phyloP scores from a whole-genome alignment of 2,797 vertebrate genomes.

The Syndactyla subalaris region DNA sequence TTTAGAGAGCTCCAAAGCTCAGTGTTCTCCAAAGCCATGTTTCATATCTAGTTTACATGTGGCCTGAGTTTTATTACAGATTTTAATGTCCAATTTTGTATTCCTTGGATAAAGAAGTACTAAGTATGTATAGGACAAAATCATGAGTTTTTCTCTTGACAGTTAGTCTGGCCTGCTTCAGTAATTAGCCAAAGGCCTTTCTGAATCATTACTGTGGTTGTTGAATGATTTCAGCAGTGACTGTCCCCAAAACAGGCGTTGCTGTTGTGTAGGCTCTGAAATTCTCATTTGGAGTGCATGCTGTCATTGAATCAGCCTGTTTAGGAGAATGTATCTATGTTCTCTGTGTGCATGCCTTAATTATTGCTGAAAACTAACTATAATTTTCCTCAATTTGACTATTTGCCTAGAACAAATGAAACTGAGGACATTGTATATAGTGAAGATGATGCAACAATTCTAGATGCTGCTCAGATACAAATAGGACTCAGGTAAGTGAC shows the following conservation, averaged over 20 bases:
- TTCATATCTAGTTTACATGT: neutral
- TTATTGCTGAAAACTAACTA: neutral
- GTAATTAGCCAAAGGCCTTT: neutral
- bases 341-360: neutral
- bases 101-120: neutral
- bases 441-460: slow-evolving; percentile 70
- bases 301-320: neutral
- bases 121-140: neutral
- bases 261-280: neutral
- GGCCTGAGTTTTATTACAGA: neutral
- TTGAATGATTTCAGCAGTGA: neutral
- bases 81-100: neutral
- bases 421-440: slow-evolving; percentile 70
- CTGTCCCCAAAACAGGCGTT: neutral
- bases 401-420: slow-evolving; percentile 74
- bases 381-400: neutral
- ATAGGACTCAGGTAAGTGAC: slow-evolving; percentile 77
- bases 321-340: neutral
- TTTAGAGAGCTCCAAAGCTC: neutral
- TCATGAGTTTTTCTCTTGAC: neutral
- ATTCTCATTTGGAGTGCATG: neutral
- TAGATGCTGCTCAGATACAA: slow-evolving; percentile 81
- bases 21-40: neutral
- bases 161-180: neutral
- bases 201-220: neutral